phyloP scores from a whole-genome alignment of 1,140 invertebrate species.

The Conopomorpha cramerella region DNA sequence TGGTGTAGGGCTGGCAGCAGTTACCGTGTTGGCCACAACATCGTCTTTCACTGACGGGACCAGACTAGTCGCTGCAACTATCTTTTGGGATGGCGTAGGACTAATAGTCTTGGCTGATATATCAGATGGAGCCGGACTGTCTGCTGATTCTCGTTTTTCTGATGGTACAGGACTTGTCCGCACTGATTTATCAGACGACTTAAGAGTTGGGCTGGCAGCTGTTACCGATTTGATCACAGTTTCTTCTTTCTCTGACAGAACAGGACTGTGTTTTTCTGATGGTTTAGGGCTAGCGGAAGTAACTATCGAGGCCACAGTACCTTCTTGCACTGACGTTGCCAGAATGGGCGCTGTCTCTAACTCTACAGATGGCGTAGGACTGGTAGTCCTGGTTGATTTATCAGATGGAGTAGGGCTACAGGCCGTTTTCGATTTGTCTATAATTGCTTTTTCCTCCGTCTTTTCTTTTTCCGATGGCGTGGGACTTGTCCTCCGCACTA shows the following conservation, averaged over 20 bases:
- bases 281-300: neutral
- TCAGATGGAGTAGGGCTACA: neutral
- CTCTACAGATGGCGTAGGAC: neutral
- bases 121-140: neutral
- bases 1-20: neutral
- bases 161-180: neutral
- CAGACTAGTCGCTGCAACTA: neutral
- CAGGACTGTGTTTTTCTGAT: slow-evolving; percentile 1
- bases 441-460: too few species aligned
- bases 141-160: neutral
- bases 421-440: neutral
- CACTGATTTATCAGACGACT: neutral
- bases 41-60: neutral
- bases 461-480: too few species aligned
- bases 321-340: neutral
- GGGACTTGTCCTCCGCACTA: too few species aligned
- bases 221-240: neutral
- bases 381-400: neutral
- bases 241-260: neutral
- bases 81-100: slow-evolving; percentile 2
- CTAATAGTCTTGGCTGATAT: slow-evolving; percentile 3
- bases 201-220: neutral
- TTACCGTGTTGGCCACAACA: slow-evolving; percentile 1
- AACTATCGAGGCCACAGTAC: neutral
- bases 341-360: too few species aligned